These are phyloP conservation scores for Balaeniceps rex DNA, from an alignment of 2,113 vertebrate species.

Conservation along the genomic window DNA sequence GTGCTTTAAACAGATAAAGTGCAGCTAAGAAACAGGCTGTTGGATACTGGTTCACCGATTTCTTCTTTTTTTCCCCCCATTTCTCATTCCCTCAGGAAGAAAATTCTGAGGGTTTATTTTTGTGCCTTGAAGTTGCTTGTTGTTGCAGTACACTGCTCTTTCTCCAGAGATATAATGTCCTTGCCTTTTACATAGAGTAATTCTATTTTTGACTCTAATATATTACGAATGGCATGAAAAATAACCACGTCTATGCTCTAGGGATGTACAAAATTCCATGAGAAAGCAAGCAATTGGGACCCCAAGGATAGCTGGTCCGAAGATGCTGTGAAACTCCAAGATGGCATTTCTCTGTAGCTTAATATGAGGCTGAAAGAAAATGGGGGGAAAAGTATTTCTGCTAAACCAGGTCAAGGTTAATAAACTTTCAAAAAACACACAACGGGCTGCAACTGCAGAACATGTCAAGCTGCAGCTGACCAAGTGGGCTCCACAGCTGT, in stretches of 20 bases:
- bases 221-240: slow-evolving; percentile 24
- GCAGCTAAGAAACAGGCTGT: not conserved
- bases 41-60: not conserved
- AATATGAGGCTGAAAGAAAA: not conserved
- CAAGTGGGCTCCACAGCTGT: not conserved
- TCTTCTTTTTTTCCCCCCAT: not conserved
- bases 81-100: not conserved
- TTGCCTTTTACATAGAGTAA: slow-evolving; percentile 13
- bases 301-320: not conserved
- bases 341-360: not conserved
- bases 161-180: not conserved
- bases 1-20: not conserved
- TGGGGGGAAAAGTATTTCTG: not conserved
- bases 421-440: not conserved
- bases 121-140: not conserved
- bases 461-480: not conserved
- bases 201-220: slow-evolving; percentile 36
- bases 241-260: not conserved
- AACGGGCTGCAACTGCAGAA: not conserved
- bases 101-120: slow-evolving; percentile 37
- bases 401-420: slow-evolving; percentile 36
- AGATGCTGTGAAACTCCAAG: not conserved
- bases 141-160: not conserved
- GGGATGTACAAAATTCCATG: slow-evolving; percentile 16
- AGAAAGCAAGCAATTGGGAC: not conserved